Base-by-base conservation (phyloP, 2,797 vertebrate genomes). In the Philypnodon macrostomus region DNA sequence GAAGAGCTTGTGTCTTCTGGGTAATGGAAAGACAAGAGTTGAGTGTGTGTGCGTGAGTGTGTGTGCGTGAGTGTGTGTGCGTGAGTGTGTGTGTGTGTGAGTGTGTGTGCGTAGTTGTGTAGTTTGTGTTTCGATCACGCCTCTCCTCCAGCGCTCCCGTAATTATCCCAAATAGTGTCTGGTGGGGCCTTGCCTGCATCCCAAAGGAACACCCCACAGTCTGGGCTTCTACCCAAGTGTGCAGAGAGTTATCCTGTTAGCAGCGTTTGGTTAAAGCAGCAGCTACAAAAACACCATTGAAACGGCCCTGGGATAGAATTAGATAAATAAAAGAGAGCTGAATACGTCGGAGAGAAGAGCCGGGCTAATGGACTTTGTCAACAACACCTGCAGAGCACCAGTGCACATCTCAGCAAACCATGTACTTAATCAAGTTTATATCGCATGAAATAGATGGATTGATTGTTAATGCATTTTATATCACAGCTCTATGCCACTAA, bases 101-200 rank as follows among this genome's bases (percentile, higher is more conserved):
- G 19, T 24, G 21, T 4, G 7, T 14, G 18, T 17, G 29, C 10
- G 15, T 39, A 16, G 8, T 10, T 24, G 46, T 34, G 42, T 39
- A 10, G 18, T 21, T n/a, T 26, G 39, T 29, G 47, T 14, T 7
- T 42, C 13, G 40, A 75, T 67, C 60, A 30, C 59, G 50, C 36
- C 13, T 69, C 53, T 75, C 63, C 60, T 61, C 60, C 26, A 69
- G 53, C 60, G 38, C 35, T 48, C 36, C 63, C 67, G 58, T 79
- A 79, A 85, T 83, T 80, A 76, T 75, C 52, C 69, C 49, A 75
- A 60, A 82, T 51, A 44, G 47, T 54, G 74, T 73, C 74, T 68
- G 49, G 7, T 56, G 66, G 69, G 70, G 59, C 53, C 53, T 56
- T 32, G 61, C 53, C 52, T 68, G n/a, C 0, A 19, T 73, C 68